phyloP scores from a whole-genome alignment of 2,888 invertebrate genomes.

The Onthophagus sagittarius region DNA sequence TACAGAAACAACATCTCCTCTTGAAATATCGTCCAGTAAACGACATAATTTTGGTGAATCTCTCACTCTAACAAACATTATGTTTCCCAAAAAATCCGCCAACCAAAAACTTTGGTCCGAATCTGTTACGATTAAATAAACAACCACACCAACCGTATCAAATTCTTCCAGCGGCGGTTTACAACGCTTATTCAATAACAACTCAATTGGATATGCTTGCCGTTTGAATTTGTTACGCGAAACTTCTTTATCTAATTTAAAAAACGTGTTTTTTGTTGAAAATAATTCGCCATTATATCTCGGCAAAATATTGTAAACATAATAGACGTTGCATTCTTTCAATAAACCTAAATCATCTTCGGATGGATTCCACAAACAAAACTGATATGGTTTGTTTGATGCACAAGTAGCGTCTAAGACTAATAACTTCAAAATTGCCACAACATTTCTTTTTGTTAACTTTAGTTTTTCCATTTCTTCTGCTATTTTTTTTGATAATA shows the following conservation, averaged over 20 bases:
- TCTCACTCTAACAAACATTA: slow-evolving; percentile 46
- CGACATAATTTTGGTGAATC: slow-evolving; percentile 49
- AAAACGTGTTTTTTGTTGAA: slow-evolving; percentile 35
- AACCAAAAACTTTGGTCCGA: slow-evolving; percentile 59
- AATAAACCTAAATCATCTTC: slow-evolving; percentile 57
- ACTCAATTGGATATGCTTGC: slow-evolving; percentile 46
- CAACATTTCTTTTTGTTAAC: slow-evolving; percentile 42
- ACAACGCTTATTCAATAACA: slow-evolving; percentile 44
- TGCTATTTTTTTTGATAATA: slow-evolving; percentile 32
- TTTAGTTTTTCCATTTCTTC: slow-evolving; percentile 31
- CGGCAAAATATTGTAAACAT: slow-evolving; percentile 58
- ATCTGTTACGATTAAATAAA: slow-evolving; percentile 53
- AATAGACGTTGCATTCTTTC: slow-evolving; percentile 60
- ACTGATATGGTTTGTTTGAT: slow-evolving; percentile 23
- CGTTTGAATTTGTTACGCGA: slow-evolving; percentile 34
- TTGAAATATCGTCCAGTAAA: slow-evolving; percentile 54
- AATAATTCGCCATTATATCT: slow-evolving; percentile 41
- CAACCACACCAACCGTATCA: slow-evolving; percentile 68
- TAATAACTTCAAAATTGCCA: slow-evolving; percentile 48
- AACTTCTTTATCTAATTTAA: slow-evolving; percentile 26
- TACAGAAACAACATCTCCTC: slow-evolving; percentile 56
- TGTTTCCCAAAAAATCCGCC: slow-evolving; percentile 55
- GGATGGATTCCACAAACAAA: slow-evolving; percentile 70
- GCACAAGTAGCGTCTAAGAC: slow-evolving; percentile 44
- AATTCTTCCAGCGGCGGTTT: slow-evolving; percentile 62